Percentiles rank a stretch among this genome's conserved stretches.
Evolutionary conservation across 30 jellyfish, hydroid and myxozoan genomes (phyloP).

Genomic region (Pelagia noctiluca): DNA sequence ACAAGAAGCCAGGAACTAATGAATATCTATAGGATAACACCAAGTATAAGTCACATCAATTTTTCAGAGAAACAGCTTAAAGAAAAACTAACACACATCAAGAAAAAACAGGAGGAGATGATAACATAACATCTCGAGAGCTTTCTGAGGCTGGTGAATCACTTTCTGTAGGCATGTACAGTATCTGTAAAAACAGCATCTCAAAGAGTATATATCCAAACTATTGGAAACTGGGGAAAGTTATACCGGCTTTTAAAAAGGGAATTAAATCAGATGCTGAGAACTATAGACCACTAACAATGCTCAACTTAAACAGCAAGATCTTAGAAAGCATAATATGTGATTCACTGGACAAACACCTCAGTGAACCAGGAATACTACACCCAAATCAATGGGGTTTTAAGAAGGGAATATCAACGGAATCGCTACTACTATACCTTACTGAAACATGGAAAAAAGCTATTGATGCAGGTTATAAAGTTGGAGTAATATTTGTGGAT

Average conservation of each 20-base stretch:
- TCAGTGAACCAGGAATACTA: constrained; percentile 43
- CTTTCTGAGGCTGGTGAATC: too few species aligned
- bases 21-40: too few species aligned
- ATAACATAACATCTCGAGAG: too few species aligned
- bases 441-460: constrained; percentile 33
- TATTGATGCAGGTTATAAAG: constrained; percentile 47
- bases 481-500: constrained; percentile 59
- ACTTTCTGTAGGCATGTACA: too few species aligned
- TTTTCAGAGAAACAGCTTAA: too few species aligned
- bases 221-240: constrained; percentile 63
- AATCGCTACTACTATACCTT: constrained; percentile 50
- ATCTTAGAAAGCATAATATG: constrained; percentile 37
- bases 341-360: constrained; percentile 38
- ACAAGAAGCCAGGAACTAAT: too few species aligned
- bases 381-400: constrained; percentile 55
- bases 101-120: too few species aligned
- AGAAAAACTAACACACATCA: too few species aligned
- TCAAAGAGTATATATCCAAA: constrained; percentile 32
- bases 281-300: too few species aligned
- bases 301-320: constrained; percentile 23
- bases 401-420: constrained; percentile 48
- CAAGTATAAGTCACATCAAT: too few species aligned
- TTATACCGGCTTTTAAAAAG: constrained; percentile 44
- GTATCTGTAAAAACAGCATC: too few species aligned
- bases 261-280: constrained; percentile 43